phyloP scores from a whole-genome alignment of 2,888 invertebrate species.

The Microctonus hyperodae region DNA sequence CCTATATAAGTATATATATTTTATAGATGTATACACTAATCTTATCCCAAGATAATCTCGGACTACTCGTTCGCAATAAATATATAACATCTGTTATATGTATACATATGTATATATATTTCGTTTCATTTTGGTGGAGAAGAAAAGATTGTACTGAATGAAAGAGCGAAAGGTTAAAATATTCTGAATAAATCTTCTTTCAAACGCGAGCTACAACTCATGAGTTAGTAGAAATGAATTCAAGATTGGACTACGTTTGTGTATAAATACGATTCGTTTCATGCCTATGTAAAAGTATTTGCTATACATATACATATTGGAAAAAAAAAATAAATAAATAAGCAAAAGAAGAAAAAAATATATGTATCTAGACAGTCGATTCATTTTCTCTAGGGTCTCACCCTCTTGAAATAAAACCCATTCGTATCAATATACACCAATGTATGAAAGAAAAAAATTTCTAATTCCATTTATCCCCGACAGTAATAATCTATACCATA shows the following conservation, averaged over 20 bases:
- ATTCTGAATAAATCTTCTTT: constrained; percentile 1
- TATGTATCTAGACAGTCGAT: background rate
- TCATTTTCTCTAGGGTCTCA: background rate
- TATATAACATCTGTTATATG: no score
- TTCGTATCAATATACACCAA: background rate
- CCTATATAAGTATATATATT: no score
- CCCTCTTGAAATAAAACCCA: background rate
- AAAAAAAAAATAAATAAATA: background rate
- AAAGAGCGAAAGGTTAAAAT: background rate
- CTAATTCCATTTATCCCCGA: background rate
- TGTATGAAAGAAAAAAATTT: background rate
- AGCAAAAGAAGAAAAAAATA: background rate
- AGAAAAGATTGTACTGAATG: background rate
- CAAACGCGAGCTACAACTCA: background rate
- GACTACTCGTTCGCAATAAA: background rate
- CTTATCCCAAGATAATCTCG: background rate
- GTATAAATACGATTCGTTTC: background rate
- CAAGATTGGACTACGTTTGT: background rate
- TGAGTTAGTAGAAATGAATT: constrained; percentile 1
- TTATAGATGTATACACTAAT: background rate
- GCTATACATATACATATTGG: background rate
- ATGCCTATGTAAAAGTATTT: no score
- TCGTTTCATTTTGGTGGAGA: background rate
- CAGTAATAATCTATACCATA: constrained; percentile 1
- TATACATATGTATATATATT: background rate